phyloP scores from a whole-genome alignment of 2,797 vertebrate genomes.

The Eidolon dupreanum region DNA sequence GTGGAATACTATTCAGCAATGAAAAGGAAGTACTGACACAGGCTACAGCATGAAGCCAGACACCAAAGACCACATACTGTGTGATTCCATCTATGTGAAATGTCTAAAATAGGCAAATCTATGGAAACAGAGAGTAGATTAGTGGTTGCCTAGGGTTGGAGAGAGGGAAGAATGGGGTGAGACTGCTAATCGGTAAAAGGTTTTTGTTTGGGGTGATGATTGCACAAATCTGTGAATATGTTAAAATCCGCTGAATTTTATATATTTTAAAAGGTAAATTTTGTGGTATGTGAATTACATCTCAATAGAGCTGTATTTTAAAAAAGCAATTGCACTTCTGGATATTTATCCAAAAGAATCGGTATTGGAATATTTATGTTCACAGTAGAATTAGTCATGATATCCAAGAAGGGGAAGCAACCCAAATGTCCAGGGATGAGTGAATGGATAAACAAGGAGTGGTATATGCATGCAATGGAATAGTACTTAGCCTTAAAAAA shows the following conservation, averaged over 20 bases:
- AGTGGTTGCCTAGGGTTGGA: neutral
- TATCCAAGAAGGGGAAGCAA: neutral
- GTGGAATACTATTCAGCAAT: rapidly evolving
- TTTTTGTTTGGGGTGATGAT: neutral
- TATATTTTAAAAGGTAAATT: neutral
- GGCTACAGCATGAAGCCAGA: rapidly evolving
- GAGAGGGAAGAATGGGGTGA: rapidly evolving
- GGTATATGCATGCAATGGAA: rapidly evolving
- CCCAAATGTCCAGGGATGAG: rapidly evolving
- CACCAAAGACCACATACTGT: neutral
- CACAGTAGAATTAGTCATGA: neutral
- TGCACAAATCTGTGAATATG: neutral
- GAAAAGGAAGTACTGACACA: rapidly evolving
- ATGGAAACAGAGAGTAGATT: neutral
- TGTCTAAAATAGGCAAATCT: neutral
- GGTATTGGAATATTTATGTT: too few relatives aligned
- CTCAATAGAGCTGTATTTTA: neutral
- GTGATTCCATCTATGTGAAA: neutral
- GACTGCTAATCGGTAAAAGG: too few relatives aligned
- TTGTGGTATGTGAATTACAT: neutral
- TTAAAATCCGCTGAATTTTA: neutral
- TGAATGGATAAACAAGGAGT: rapidly evolving
- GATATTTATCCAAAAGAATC: neutral
- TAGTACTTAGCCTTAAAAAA: neutral
- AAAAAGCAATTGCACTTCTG: neutral